phyloP scores from a whole-genome alignment of 2,113 vertebrate genomes.

The Neolamprologus devosi region DNA sequence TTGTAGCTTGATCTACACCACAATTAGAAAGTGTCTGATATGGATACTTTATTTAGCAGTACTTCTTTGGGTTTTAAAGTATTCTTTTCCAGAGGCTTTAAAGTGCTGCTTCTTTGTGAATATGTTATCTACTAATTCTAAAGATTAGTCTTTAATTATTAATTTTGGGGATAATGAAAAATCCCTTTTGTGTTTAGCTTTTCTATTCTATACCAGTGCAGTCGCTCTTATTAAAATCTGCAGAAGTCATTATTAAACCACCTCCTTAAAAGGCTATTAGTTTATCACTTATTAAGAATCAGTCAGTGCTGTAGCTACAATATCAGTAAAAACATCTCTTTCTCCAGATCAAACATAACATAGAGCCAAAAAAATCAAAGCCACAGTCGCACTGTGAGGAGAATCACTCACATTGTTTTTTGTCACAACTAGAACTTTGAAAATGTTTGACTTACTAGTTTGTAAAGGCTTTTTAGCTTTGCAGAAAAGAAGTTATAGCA shows the following conservation, averaged over 20 bases:
- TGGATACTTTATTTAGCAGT: background rate
- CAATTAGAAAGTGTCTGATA: background rate
- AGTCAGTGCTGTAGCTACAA: background rate
- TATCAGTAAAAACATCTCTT: background rate
- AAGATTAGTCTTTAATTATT: background rate
- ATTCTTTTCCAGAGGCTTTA: background rate
- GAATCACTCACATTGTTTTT: background rate
- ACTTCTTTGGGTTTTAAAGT: background rate
- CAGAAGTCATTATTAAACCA: rapidly evolving
- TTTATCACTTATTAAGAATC: background rate
- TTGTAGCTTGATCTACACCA: background rate
- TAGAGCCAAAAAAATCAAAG: background rate
- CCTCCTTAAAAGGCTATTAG: background rate
- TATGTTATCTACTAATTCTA: background rate
- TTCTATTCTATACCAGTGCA: background rate
- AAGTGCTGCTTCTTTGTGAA: background rate
- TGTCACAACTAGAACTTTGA: background rate
- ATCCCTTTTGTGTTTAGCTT: background rate
- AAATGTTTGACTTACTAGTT: background rate
- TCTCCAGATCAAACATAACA: background rate
- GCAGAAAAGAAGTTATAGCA: background rate
- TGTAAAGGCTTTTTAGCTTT: background rate
- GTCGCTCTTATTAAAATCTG: background rate
- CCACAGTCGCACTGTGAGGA: background rate
- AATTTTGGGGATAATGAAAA: background rate